Conservation (phyloP, 1,140 invertebrate species). For the Drosophila mayri region DNA sequence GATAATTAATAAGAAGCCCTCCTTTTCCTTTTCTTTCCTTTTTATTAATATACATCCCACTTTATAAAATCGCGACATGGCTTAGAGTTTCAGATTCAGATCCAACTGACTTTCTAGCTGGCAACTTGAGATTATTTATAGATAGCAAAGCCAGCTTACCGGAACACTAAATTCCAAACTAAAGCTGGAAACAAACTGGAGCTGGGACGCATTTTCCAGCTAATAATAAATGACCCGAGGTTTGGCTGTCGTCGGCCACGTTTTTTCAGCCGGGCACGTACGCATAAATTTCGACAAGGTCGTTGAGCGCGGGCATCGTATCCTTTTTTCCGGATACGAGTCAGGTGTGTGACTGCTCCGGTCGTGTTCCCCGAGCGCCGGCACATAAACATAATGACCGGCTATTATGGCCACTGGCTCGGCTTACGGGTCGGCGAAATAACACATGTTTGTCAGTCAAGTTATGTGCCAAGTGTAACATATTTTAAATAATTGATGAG, state of each 20-base stretch:
- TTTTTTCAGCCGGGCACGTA: slow-evolving; percentile 67
- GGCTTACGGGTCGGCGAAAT: slow-evolving; percentile 47
- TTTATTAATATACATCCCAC: neutral
- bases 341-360: slow-evolving; percentile 26
- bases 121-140: slow-evolving; percentile 57
- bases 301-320: slow-evolving; percentile 21
- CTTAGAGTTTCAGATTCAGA: slow-evolving; percentile 6
- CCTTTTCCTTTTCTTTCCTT: too few relatives aligned
- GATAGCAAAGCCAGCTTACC: neutral
- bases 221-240: slow-evolving; percentile 77
- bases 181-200: slow-evolving; percentile 15
- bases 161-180: slow-evolving; percentile 25
- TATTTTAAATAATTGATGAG: slow-evolving; percentile 81
- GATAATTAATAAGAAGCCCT: neutral
- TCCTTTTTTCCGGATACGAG: slow-evolving; percentile 38
- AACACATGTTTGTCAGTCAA: slow-evolving; percentile 62
- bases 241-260: slow-evolving; percentile 65
- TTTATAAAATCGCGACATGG: slow-evolving; percentile 5
- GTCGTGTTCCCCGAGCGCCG: slow-evolving; percentile 36
- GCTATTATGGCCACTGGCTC: slow-evolving; percentile 69
- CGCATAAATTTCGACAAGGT: slow-evolving; percentile 72
- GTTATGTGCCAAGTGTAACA: slow-evolving; percentile 79
- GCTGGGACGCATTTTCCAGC: slow-evolving; percentile 67
- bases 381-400: slow-evolving; percentile 74
- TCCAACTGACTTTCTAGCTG: slow-evolving; percentile 3